Evolutionary conservation across 2,113 vertebrate genomes (phyloP), one percentile per base, ranked within the genome.

Genomic region (Phaethon lepturus): DNA sequence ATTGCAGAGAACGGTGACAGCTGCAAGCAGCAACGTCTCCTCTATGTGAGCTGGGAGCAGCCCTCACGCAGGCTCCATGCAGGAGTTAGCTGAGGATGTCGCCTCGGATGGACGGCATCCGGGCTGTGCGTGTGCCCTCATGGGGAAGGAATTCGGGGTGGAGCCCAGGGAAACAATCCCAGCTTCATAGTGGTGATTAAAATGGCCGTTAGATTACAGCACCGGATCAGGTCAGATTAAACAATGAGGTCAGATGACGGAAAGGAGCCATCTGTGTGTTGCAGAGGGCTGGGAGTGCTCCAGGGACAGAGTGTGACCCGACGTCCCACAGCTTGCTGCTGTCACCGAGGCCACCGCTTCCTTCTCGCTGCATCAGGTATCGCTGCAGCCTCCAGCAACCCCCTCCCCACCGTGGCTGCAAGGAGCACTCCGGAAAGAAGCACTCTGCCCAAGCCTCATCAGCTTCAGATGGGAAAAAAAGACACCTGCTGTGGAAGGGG

Each of bases 181-280:
- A 6, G 79, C 44, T 66, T 29, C 40, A 0, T 13, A 4, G 73
- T 26, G 66, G 80, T 89, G 93, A 96, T 95, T 97, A 97, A 95
- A 94, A 44, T 29, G 80, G 53, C 47, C 3, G 8, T 45, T 78
- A 76, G 95, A 97, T 94, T 85, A 90, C n/a, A 88, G 88, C 79
- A 23, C 73, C 4, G 47, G 93, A 86, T 95, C 95, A 90, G 94
- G 94, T 95, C 93, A 94, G 97, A 95, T 97, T 95, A 95, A 92
- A 94, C 92, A 95, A 85, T 92, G 90, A 94, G 93, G 96, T 93
- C 95, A 96, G 90, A 90, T 49, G 91, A 74, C 10, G 42, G 96
- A 90, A 66, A 92, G 71, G 82, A 96, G 95, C 91, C 97, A 98
- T 95, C 95, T 97, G 95, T 84, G 90, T 66, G 22, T 10, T 4